These are phyloP conservation scores for Amblyjoppa proteus DNA, from an alignment of 2,888 invertebrate species.

Conservation along the genomic window DNA sequence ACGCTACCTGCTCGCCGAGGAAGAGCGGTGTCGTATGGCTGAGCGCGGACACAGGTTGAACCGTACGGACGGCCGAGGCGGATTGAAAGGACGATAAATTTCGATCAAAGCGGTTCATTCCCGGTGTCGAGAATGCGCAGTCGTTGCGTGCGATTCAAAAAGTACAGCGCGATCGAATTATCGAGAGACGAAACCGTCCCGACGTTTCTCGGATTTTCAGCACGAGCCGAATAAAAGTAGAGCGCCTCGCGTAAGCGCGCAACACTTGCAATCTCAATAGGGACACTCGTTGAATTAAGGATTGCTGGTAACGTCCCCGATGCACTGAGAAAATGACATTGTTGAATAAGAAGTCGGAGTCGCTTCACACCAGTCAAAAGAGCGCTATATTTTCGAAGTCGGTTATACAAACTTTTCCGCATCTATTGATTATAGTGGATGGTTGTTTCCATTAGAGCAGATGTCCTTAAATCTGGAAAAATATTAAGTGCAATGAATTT, in stretches of 20 bases:
- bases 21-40: neutral
- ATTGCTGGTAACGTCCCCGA: neutral
- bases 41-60: neutral
- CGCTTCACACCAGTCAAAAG: no score
- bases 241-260: neutral
- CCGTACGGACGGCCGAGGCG: conserved; percentile 20
- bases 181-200: neutral
- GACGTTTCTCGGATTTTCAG: neutral
- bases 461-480: no score
- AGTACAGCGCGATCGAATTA: neutral
- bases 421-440: no score
- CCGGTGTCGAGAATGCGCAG: neutral
- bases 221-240: neutral
- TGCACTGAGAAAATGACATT: no score
- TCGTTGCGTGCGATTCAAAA: neutral
- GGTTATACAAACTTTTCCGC: no score
- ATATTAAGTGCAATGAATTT: no score
- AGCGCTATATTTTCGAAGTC: no score
- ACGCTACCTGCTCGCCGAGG: neutral
- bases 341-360: no score
- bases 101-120: conserved; percentile 1
- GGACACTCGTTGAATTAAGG: neutral
- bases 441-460: no score
- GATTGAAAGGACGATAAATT: conserved; percentile 18
- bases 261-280: neutral